Conservation (phyloP, 53 echinoderm and acorn worm genomes). For the Paelopatides confundens region DNA sequence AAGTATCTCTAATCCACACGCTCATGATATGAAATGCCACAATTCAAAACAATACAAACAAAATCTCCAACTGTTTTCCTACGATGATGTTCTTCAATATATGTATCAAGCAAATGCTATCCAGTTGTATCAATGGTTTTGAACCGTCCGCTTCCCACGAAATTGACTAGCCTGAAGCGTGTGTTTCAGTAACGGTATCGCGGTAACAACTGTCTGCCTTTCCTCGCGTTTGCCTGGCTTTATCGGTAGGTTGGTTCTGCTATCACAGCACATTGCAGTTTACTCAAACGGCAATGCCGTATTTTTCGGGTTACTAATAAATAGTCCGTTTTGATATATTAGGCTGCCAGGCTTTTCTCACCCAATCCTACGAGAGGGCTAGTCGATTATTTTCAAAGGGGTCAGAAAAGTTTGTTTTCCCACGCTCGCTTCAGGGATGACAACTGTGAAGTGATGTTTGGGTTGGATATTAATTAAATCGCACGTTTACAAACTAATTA, state of each 20-base stretch:
- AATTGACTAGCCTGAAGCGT: not conserved
- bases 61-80: too few relatives aligned
- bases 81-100: too few relatives aligned
- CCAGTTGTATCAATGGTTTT: not conserved
- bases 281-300: conserved; percentile 24
- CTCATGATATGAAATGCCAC: too few relatives aligned
- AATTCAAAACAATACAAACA: too few relatives aligned
- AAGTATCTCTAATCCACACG: too few relatives aligned
- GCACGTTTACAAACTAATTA: not conserved
- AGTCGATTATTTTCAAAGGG: conserved; percentile 46
- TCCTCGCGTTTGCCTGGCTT: not conserved
- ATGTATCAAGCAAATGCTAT: too few relatives aligned
- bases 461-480: conserved; percentile 4
- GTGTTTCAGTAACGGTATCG: not conserved
- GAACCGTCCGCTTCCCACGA: not conserved
- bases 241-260: not conserved
- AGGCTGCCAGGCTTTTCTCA: conserved; percentile 36
- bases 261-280: conserved; percentile 26
- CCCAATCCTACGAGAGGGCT: conserved; percentile 30
- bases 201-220: conserved; percentile 13
- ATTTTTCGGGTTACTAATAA: conserved; percentile 33
- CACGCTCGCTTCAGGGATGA: not conserved
- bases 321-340: conserved; percentile 49
- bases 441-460: not conserved
- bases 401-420: not conserved